phyloP scores from a whole-genome alignment of 2,888 invertebrate genomes.

The Linnaemya vulpina region DNA sequence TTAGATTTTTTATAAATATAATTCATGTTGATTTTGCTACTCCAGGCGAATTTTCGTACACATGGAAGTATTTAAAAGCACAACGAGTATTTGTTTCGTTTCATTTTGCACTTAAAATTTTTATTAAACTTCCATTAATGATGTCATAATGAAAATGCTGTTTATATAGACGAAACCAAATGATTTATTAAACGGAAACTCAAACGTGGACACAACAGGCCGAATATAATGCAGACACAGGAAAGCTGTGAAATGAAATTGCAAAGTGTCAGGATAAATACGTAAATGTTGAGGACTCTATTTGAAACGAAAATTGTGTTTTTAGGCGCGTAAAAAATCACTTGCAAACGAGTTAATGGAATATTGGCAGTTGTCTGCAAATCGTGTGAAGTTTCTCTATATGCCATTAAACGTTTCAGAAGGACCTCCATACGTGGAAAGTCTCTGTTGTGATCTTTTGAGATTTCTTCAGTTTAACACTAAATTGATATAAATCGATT shows the following conservation, averaged over 20 bases:
- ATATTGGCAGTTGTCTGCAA: too few species aligned
- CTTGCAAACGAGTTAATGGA: too few species aligned
- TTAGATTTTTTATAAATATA: conserved; percentile 42
- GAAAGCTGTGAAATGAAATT: conserved; percentile 41
- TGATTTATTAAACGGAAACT: conserved; percentile 73
- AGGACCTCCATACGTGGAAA: too few species aligned
- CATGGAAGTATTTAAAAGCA: conserved; percentile 3
- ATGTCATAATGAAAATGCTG: conserved; percentile 51
- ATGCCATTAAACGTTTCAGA: too few species aligned
- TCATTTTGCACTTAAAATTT: conserved; percentile 5
- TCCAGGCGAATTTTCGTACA: background rate
- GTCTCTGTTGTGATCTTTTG: too few species aligned
- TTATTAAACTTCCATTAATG: conserved; percentile 57
- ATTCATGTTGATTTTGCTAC: conserved; percentile 54
- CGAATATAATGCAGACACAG: conserved; percentile 64
- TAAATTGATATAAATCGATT: too few species aligned
- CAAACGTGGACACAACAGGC: conserved; percentile 73
- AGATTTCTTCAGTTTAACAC: too few species aligned
- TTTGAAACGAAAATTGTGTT: background rate
- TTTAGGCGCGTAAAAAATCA: too few species aligned
- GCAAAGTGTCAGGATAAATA: background rate
- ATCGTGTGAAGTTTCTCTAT: too few species aligned
- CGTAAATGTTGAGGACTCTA: background rate
- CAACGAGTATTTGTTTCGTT: conserved; percentile 5
- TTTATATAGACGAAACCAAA: conserved; percentile 61